A percentile compares a stretch with the other conserved stretches of the same genome.
Evolutionary conservation across 2,113 vertebrate genomes (phyloP).

Genomic region (human): DNA sequence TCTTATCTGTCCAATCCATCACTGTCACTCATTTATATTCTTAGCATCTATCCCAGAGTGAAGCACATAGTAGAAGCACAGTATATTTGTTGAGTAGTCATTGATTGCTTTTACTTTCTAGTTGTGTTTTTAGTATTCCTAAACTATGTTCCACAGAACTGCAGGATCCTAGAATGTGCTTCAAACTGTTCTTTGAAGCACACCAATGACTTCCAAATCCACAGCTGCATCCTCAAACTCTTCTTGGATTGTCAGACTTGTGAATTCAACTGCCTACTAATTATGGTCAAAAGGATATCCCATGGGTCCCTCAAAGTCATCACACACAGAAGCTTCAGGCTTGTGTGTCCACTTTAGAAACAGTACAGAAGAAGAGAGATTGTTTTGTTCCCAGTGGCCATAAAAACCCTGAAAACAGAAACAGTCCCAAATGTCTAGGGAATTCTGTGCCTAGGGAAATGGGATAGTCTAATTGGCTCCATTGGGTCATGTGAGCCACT

Average conservation of each 20-base stretch:
- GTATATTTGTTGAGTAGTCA: not conserved
- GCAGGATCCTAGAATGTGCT: not conserved
- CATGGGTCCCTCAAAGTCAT: not conserved
- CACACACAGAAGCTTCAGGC: not conserved
- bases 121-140: not conserved
- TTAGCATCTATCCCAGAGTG: not conserved
- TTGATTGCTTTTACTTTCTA: not conserved
- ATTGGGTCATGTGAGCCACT: not conserved
- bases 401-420: not conserved
- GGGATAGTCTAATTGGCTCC: not conserved
- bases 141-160: not conserved
- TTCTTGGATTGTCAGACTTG: not conserved
- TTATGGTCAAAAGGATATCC: not conserved
- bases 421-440: not conserved
- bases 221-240: not conserved
- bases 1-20: not conserved
- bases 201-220: not conserved
- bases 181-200: not conserved
- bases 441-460: not conserved
- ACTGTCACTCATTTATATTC: not conserved
- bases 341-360: not conserved
- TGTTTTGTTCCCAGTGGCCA: not conserved
- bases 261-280: not conserved
- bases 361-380: not conserved
- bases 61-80: not conserved